Evolutionary conservation across 2,888 invertebrate genomes (phyloP).

Genomic region (Hymenopus coronatus): DNA sequence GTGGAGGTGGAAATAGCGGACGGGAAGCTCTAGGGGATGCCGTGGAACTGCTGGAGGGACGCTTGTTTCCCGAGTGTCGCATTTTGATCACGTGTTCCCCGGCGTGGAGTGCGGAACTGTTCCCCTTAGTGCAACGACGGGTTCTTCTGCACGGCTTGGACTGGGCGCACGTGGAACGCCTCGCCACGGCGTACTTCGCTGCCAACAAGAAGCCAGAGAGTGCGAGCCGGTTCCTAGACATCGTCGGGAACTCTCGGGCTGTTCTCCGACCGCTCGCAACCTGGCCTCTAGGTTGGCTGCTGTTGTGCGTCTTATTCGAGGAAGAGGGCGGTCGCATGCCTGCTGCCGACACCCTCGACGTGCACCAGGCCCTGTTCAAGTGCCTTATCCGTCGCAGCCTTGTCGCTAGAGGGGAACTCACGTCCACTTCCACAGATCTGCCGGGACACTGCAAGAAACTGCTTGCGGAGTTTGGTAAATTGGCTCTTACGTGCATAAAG

Average conservation of each 20-base stretch:
- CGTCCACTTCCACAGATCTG: conserved; percentile 40
- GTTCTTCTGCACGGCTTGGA: conserved; percentile 52
- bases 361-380: conserved; percentile 49
- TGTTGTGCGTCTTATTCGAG: conserved; percentile 54
- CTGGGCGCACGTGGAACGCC: conserved; percentile 51
- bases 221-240: conserved; percentile 31
- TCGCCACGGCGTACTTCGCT: conserved; percentile 49
- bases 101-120: conserved; percentile 45
- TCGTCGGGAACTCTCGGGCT: conserved; percentile 36
- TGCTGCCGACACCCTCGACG: conserved; percentile 46
- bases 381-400: conserved; percentile 49
- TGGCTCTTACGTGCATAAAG: conserved; percentile 51
- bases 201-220: conserved; percentile 36
- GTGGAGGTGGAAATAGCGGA: conserved; percentile 42
- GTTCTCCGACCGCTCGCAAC: conserved; percentile 49
- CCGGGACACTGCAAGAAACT: conserved; percentile 49
- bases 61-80: conserved; percentile 53
- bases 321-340: conserved; percentile 45
- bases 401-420: conserved; percentile 38
- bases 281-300: conserved; percentile 54
- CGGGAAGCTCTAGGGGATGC: conserved; percentile 50
- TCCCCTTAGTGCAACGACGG: conserved; percentile 51
- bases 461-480: conserved; percentile 53
- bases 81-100: conserved; percentile 53
- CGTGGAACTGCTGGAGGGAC: conserved; percentile 53